phyloP scores from a whole-genome alignment of 2,113 vertebrate species.

The Rhegmatorhina hoffmannsi region DNA sequence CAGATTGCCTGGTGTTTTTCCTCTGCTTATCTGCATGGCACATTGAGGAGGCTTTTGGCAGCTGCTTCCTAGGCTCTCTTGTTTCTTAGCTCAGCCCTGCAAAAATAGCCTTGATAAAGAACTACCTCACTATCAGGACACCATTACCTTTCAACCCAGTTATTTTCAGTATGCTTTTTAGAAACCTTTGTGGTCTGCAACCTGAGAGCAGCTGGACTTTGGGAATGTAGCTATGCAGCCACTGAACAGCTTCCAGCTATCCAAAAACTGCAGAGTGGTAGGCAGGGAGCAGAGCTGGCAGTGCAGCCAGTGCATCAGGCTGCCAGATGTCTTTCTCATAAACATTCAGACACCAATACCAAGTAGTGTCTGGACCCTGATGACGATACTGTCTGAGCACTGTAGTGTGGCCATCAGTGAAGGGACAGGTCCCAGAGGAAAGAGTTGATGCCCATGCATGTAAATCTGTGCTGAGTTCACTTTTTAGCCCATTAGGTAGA shows the following conservation, averaged over 20 bases:
- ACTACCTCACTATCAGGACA: neutral
- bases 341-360: neutral
- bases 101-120: neutral
- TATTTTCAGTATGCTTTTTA: neutral
- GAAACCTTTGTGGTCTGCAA: neutral
- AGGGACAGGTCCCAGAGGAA: neutral
- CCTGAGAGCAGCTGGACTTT: neutral
- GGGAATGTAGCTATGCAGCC: neutral
- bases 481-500: neutral
- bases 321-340: neutral
- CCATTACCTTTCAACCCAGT: neutral
- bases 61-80: neutral
- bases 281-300: neutral
- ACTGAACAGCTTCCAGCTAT: neutral
- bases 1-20: conserved; percentile 1
- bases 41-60: neutral
- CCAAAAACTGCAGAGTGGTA: neutral
- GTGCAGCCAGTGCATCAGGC: neutral
- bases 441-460: accelerated
- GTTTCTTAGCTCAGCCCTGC: neutral
- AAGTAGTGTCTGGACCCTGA: neutral
- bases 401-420: neutral
- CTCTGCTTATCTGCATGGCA: neutral
- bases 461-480: neutral
- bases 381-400: neutral